Evolutionary conservation across 2,113 vertebrate genomes (phyloP), one percentile per base, ranked within the genome.

Genomic region (Mobula hypostoma): DNA sequence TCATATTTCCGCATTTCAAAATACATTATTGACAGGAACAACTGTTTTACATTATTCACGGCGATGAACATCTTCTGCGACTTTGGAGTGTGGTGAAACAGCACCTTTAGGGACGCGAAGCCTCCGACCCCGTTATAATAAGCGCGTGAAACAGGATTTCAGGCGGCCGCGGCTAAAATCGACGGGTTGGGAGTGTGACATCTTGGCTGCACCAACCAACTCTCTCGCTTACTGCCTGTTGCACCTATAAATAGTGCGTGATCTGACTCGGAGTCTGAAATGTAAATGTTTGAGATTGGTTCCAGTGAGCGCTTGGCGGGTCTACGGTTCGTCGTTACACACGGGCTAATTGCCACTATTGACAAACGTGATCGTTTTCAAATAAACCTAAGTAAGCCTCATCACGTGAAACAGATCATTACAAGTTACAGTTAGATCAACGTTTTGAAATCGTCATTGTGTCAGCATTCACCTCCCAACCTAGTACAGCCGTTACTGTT

Each of bases 11-110:
- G 19, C 66, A 72, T 72, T 92, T 70, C 88, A 72, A 36, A 92
- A 24, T 40, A 40, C 70, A 74, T 74, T 93, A 93, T 74, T 74
- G 56, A 74, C 90, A 56, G 36, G 56, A 74, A 74, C 32, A 93
- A 74, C 68, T 40, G 40, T 93, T 93, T 93, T 24, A 40, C 68
- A 93, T 74, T 74, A 93, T 93, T 93, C 70, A 93, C 36, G 17
- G 40, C 21, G 32, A 72, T 92, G 21, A 92, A 24, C 70, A 72
- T 68, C 88, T 15, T 36, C 63, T 70, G 88, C 15, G 32, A 70
- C 32, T 14, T 87, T 85, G 40, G 48, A 36, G 36, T 17, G 80
- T 27, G 48, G 48, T 48, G 27, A 48, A 21, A 27, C 0, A 88
- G 63, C n/a, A 32, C 66, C 85, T 66, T 6, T 36, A 15, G 8